phyloP scores from a whole-genome alignment of 37 sponge, comb jelly and placozoan genomes.

The Agelas oroides region DNA sequence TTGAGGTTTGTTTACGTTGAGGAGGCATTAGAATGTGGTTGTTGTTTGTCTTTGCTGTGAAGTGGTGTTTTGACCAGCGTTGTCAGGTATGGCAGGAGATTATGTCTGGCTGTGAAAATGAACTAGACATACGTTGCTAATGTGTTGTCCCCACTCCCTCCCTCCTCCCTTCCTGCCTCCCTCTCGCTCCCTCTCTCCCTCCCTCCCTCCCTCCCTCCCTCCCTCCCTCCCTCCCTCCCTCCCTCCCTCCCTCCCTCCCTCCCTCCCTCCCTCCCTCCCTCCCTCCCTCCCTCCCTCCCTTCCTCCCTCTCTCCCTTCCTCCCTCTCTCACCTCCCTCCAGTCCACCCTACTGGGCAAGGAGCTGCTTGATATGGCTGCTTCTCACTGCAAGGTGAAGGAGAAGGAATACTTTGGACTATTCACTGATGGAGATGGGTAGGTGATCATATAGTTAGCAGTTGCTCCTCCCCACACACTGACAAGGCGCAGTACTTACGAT shows the following conservation, averaged over 20 bases:
- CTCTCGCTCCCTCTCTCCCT: neutral
- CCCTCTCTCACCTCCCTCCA: constrained; percentile 26
- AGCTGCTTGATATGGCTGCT: constrained; percentile 79
- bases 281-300: neutral
- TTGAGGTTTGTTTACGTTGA: too few species aligned
- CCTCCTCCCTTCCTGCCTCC: neutral
- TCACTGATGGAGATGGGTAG: constrained; percentile 56
- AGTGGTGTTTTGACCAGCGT: too few species aligned
- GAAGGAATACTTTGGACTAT: constrained; percentile 75
- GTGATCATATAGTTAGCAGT: neutral
- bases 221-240: neutral
- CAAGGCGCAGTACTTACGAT: neutral
- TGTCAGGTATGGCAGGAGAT: too few species aligned
- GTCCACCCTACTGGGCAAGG: constrained; percentile 59
- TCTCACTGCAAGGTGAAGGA: constrained; percentile 75
- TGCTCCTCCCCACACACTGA: neutral
- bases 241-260: neutral
- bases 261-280: neutral
- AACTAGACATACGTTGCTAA: too few species aligned
- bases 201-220: neutral
- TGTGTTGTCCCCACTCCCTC: too few species aligned
- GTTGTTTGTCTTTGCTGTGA: too few species aligned
- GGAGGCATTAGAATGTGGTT: too few species aligned
- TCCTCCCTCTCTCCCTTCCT: constrained; percentile 5
- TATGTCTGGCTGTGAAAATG: too few species aligned